Conservation (phyloP, 92 coral and sea anemone species). For the Epizoanthus ramosus region DNA sequence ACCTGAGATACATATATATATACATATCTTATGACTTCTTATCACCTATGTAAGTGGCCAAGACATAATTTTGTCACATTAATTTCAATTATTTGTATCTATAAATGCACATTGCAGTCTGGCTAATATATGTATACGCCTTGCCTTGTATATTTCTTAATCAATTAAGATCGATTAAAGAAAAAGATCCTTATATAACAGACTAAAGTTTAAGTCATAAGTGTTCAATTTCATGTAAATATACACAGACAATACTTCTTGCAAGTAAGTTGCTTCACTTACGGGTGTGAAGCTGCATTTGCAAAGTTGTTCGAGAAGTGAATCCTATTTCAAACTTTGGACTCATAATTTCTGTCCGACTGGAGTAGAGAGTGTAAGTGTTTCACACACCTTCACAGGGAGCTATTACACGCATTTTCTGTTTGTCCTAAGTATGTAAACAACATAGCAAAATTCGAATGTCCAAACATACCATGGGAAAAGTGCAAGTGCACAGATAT, state of each 20-base stretch:
- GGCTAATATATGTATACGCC: neutral
- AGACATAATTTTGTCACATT: neutral
- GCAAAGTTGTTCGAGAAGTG: neutral
- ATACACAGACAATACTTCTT: neutral
- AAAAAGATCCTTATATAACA: neutral
- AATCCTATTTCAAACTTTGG: neutral
- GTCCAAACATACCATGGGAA: slow-evolving; percentile 12
- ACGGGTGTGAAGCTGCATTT: neutral
- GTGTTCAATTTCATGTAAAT: neutral
- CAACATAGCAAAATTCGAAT: slow-evolving; percentile 28
- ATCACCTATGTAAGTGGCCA: neutral
- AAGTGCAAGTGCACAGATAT: neutral
- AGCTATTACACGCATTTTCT: neutral
- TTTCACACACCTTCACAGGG: neutral
- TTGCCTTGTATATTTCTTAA: slow-evolving; percentile 20
- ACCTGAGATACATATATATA: too few species aligned
- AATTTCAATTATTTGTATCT: neutral
- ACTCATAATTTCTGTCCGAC: neutral
- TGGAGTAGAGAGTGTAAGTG: neutral
- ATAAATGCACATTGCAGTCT: neutral
- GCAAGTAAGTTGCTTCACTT: neutral
- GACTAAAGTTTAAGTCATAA: neutral
- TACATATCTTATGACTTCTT: neutral
- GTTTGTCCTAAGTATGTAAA: slow-evolving; percentile 25
- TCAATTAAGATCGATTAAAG: slow-evolving; percentile 23